A percentile compares a stretch with the other conserved stretches of the same genome.
Evolutionary conservation across 1,140 invertebrate genomes (phyloP).

Genomic region (Ostrea denselamellosa): DNA sequence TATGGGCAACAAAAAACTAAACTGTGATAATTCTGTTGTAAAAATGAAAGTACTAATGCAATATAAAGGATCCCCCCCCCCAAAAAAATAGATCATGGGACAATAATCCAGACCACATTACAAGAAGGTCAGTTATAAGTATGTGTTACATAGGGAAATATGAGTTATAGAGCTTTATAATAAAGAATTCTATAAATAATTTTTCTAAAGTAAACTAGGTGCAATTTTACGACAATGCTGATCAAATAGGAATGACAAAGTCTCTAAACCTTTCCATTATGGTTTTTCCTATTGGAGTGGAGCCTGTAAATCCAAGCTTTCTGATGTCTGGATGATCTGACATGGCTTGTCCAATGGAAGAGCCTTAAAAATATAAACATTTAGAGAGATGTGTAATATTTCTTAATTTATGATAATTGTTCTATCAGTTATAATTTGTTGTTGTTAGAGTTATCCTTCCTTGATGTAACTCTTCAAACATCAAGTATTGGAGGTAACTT

Average conservation of each 20-base stretch:
- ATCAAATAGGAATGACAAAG: background rate
- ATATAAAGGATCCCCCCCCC: too few species aligned
- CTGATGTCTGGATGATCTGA: slow-evolving; percentile 90
- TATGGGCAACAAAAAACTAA: too few species aligned
- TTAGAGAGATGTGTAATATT: background rate
- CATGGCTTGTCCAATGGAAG: slow-evolving; percentile 89
- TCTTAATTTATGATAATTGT: background rate
- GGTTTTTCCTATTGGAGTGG: slow-evolving; percentile 90
- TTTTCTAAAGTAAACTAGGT: too few species aligned
- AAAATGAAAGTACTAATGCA: too few species aligned
- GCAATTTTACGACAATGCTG: too few species aligned
- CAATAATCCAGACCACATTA: too few species aligned
- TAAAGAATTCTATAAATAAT: too few species aligned
- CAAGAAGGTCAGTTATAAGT: too few species aligned
- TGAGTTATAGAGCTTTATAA: too few species aligned
- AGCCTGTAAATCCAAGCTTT: slow-evolving; percentile 97
- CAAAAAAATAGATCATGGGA: too few species aligned
- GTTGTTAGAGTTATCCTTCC: background rate
- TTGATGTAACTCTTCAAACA: slow-evolving; percentile 1
- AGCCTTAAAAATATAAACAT: slow-evolving; percentile 74
- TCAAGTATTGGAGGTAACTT: background rate
- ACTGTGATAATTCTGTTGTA: too few species aligned
- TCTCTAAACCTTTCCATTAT: slow-evolving; percentile 87
- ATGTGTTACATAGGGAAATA: too few species aligned
- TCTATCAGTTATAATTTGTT: background rate